These are phyloP conservation scores for Macroglossus sobrinus DNA, from an alignment of 2,113 vertebrate species.

Conservation along the genomic window DNA sequence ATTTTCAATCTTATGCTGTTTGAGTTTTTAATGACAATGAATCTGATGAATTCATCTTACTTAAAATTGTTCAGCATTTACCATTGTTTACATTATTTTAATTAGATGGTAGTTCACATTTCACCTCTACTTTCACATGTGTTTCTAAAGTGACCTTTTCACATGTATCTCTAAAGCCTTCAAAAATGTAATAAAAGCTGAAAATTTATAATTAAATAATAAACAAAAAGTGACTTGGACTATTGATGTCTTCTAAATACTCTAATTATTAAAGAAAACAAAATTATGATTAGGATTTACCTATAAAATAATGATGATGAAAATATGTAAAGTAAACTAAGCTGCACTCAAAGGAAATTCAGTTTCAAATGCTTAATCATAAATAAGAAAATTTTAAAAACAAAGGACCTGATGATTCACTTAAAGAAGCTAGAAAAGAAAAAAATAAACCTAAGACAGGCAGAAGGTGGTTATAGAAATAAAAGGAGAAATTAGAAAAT, in stretches of 20 bases:
- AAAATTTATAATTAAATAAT: not conserved
- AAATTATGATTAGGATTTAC: not conserved
- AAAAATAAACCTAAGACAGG: not conserved
- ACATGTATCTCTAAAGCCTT: not conserved
- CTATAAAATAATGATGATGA: not conserved
- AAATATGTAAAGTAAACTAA: not conserved
- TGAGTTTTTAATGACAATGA: not conserved
- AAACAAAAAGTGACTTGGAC: not conserved
- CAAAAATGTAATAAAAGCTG: not conserved
- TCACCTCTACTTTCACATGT: not conserved
- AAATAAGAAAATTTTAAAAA: not conserved
- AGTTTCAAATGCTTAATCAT: not conserved
- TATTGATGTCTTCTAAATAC: not conserved
- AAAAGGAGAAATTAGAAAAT: not conserved
- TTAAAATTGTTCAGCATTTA: not conserved
- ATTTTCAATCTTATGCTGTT: not conserved
- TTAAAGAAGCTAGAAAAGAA: not conserved
- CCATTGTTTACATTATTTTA: not conserved
- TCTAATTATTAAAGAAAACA: not conserved
- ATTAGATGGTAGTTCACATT: not conserved
- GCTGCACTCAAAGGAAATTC: not conserved
- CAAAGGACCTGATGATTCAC: not conserved
- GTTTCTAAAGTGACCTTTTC: conserved; percentile 3
- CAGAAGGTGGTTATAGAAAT: not conserved
- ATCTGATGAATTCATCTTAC: not conserved